These are phyloP conservation scores for Sparidentex hasta DNA, from an alignment of 2,797 vertebrate genomes.

Conservation along the genomic window DNA sequence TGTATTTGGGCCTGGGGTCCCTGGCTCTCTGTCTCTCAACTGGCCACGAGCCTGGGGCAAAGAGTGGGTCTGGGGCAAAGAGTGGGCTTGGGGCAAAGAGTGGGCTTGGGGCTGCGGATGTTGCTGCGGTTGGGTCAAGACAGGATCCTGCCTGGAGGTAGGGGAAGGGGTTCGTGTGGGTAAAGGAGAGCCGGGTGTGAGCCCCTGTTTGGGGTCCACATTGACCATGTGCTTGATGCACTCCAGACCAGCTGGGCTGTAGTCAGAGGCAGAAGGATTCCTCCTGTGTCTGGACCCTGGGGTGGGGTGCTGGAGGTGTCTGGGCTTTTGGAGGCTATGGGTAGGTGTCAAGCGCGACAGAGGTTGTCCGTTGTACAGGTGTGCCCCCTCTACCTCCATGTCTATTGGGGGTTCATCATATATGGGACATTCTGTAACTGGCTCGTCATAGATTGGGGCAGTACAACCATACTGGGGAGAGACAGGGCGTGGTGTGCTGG, in stretches of 20 bases:
- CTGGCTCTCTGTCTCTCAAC: constrained; percentile 74
- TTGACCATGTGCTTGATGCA: constrained; percentile 96
- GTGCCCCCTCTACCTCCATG: constrained; percentile 90
- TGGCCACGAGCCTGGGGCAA: constrained; percentile 63
- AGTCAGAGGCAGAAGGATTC: constrained; percentile 88
- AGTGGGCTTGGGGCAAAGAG: constrained; percentile 71
- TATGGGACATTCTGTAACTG: constrained; percentile 89
- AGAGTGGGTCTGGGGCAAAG: constrained; percentile 66
- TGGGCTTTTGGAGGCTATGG: constrained; percentile 88
- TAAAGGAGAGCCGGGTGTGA: constrained; percentile 71
- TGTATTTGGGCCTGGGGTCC: constrained; percentile 74
- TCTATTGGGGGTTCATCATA: constrained; percentile 93
- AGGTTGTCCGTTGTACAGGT: constrained; percentile 79
- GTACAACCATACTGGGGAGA: constrained; percentile 89
- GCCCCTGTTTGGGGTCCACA: constrained; percentile 85
- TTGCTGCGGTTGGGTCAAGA: constrained; percentile 64
- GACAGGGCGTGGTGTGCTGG: constrained; percentile 84
- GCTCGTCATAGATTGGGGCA: constrained; percentile 89
- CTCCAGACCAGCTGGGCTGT: constrained; percentile 92
- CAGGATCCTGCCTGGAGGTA: constrained; percentile 67
- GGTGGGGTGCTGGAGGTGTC: constrained; percentile 87
- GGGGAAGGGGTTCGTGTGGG: constrained; percentile 77
- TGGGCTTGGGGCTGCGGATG: constrained; percentile 65
- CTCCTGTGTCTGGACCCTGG: constrained; percentile 84
- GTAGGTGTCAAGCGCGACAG: constrained; percentile 80